phyloP scores from a whole-genome alignment of 2,113 vertebrate species.

The Actenoides hombroni region DNA sequence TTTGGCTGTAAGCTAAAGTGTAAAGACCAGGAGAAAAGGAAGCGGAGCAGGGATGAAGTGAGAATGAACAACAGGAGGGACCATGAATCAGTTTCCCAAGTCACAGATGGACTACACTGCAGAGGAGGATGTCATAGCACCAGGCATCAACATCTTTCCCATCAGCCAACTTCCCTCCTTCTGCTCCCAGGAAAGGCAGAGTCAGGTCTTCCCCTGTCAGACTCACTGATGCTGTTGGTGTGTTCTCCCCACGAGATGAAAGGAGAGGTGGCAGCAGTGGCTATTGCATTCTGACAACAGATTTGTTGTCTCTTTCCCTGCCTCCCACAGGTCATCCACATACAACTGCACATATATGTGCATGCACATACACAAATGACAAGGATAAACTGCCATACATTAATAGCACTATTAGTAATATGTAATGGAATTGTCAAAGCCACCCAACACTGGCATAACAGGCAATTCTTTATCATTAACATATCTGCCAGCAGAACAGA shows the following conservation, averaged over 20 bases:
- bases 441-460: not conserved
- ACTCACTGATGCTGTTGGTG: not conserved
- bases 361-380: not conserved
- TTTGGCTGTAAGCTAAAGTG: not conserved
- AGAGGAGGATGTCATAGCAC: not conserved
- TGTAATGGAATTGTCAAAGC: conserved; percentile 68
- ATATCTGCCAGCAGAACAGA: conserved; percentile 25
- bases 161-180: not conserved
- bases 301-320: not conserved
- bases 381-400: conserved; percentile 19
- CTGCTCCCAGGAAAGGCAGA: not conserved
- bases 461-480: conserved; percentile 67
- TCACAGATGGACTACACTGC: not conserved
- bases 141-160: not conserved
- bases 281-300: not conserved
- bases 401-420: conserved; percentile 64
- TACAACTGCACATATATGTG: not conserved
- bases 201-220: not conserved
- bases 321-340: not conserved
- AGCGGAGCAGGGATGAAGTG: not conserved
- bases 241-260: not conserved
- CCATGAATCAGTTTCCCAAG: not conserved
- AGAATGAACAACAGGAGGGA: not conserved
- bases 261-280: not conserved
- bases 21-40: not conserved